Conservation (phyloP, 1,140 invertebrate species). For the Lordiphosa stackelbergi region DNA sequence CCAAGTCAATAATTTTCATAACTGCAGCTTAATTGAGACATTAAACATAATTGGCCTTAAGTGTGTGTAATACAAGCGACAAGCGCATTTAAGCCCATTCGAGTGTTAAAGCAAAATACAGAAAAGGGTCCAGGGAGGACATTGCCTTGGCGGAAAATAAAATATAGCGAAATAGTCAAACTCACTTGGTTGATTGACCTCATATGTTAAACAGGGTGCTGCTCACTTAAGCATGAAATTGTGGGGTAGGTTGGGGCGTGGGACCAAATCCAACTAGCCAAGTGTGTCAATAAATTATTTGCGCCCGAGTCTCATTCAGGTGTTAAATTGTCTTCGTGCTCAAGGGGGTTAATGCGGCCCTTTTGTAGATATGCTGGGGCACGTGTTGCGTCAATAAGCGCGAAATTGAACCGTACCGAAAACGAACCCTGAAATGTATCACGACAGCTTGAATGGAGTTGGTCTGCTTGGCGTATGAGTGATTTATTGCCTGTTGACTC, state of each 20-base stretch:
- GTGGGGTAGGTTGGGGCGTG: slow-evolving; percentile 3
- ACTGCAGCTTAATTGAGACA: slow-evolving; percentile 72
- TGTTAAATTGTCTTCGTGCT: slow-evolving; percentile 59
- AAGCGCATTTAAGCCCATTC: slow-evolving; percentile 37
- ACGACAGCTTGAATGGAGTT: slow-evolving; percentile 31
- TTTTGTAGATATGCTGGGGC: slow-evolving; percentile 54
- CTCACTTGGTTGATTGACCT: slow-evolving; percentile 39
- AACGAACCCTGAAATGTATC: slow-evolving; percentile 45
- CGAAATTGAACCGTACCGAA: slow-evolving; percentile 47
- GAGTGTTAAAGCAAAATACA: slow-evolving; percentile 57
- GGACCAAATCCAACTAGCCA: slow-evolving; percentile 38
- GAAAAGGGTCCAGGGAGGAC: slow-evolving; percentile 16
- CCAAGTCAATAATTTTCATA: slow-evolving; percentile 72
- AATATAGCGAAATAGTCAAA: slow-evolving; percentile 12
- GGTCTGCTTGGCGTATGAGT: slow-evolving; percentile 54
- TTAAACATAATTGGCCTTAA: slow-evolving; percentile 68
- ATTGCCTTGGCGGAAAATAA: slow-evolving; percentile 27
- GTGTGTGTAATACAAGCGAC: slow-evolving; percentile 59
- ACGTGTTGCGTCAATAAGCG: slow-evolving; percentile 70
- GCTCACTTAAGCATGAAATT: slow-evolving; percentile 57
- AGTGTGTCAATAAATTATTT: slow-evolving; percentile 70
- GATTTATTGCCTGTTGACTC: slow-evolving; percentile 57
- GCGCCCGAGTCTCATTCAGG: slow-evolving; percentile 40
- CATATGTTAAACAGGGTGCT: slow-evolving; percentile 28
- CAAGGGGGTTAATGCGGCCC: slow-evolving; percentile 40